Base-by-base conservation (phyloP, 2,888 invertebrate genomes). In the Pyrrhosoma nymphula region DNA sequence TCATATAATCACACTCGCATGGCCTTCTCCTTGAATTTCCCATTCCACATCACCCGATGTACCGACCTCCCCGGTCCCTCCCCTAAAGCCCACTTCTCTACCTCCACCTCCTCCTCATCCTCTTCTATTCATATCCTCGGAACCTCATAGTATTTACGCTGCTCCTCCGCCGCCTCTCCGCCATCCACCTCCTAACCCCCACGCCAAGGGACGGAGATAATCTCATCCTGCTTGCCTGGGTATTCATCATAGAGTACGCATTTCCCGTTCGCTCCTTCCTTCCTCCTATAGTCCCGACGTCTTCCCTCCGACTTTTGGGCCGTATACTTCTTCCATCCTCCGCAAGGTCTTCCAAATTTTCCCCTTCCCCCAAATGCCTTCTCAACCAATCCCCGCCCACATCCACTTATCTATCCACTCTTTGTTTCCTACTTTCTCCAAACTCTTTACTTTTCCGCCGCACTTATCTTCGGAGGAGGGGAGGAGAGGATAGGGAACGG, bases 141-240 rank as follows among this genome's bases (percentile, higher is more conserved):
- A 56, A 89, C 89, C 55, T 89, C 89, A 89, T 89, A 89, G 89
- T 89, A 55, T 89, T 89, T 89, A 89, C 89, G 89, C 89, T 89
- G 23, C 82, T 35, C 55, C n/a, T 55, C 88, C 39, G 16, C 23
- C 47, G 20, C 47, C 88, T 20, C n/a, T 55, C 55, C 55, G 8
- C 39, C 56, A 12, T 56, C 82, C 26, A 10, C 88, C 88, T 88
- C 88, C 88, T 60, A 39, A 20, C 88, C 39, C 88, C 47, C 47
- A 47, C 47, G 47, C 47, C 88, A 47, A n/a, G 55, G 88, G 55
- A 26, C 89, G 47, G 55, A 56, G 89, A 89, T 89, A 89, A 89
- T 89, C 89, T 89, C 89, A 89, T 89, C 60, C 60, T 60, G 8
- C 89, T 88, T 14, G 30, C 89, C 56, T 20, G 89, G 56, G 89